phyloP scores from a whole-genome alignment of 2,888 invertebrate genomes.

The Patella caerulea region DNA sequence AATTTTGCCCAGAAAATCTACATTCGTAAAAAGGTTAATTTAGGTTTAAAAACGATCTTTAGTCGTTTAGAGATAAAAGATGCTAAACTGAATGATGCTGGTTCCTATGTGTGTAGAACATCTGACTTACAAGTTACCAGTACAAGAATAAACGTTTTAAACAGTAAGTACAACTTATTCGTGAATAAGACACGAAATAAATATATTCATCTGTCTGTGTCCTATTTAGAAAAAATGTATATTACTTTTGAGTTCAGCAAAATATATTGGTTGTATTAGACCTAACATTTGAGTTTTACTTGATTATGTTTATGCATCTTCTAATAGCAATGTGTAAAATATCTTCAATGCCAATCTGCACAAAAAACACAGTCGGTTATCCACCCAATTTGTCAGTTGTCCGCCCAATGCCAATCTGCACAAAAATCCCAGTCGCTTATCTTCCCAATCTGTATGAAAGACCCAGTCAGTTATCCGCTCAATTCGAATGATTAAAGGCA shows the following conservation, averaged over 20 bases:
- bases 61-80: constrained; percentile 54
- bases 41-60: constrained; percentile 48
- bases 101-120: constrained; percentile 55
- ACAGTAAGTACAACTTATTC: constrained; percentile 39
- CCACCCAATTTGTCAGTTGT: no score
- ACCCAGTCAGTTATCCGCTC: no score
- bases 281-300: no score
- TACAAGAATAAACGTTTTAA: constrained; percentile 49
- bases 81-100: constrained; percentile 45
- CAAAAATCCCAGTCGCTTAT: no score
- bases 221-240: background rate
- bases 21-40: constrained; percentile 44
- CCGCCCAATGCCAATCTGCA: no score
- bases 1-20: constrained; percentile 30
- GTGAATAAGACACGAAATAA: no score
- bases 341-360: no score
- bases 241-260: background rate
- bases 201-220: background rate
- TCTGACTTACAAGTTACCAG: constrained; percentile 52
- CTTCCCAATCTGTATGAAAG: no score
- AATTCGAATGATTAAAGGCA: no score
- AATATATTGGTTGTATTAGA: background rate
- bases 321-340: no score
- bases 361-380: no score
- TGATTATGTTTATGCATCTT: no score